A percentile compares a stretch with the other conserved stretches of the same genome.
phyloP scores from a whole-genome alignment of 2,113 vertebrate genomes.

The Microcebus murinus region DNA sequence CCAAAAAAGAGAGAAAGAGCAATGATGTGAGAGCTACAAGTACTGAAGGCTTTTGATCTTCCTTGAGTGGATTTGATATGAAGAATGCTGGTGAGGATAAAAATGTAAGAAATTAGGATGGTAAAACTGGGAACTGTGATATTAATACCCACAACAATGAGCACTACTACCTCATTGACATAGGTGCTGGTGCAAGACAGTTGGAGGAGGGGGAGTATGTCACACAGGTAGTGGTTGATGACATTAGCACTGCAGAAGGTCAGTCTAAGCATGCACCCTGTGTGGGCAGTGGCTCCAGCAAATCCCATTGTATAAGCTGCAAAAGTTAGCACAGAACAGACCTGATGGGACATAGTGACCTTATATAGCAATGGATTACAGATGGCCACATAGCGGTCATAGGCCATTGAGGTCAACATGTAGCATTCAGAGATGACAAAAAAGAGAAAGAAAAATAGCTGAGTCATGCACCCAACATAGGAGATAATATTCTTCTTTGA shows the following conservation, averaged over 20 bases:
- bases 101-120: constrained; percentile 60
- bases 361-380: constrained; percentile 58
- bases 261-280: constrained; percentile 63
- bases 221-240: constrained; percentile 73
- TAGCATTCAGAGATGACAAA: constrained; percentile 75
- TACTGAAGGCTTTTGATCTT: constrained; percentile 58
- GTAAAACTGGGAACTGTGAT: constrained; percentile 60
- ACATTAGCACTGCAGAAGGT: constrained; percentile 52
- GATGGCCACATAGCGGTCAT: constrained; percentile 68
- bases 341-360: constrained; percentile 47
- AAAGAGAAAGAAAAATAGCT: constrained; percentile 69
- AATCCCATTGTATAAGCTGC: constrained; percentile 58
- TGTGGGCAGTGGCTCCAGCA: constrained; percentile 57
- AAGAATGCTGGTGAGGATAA: constrained; percentile 61
- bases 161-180: constrained; percentile 52
- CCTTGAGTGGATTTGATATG: constrained; percentile 50
- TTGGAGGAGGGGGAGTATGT: constrained; percentile 69
- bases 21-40: constrained; percentile 65
- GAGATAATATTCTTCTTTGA: constrained; percentile 61
- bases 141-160: constrained; percentile 64
- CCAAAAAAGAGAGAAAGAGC: constrained; percentile 63
- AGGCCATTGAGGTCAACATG: constrained; percentile 70
- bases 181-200: constrained; percentile 64
- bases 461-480: constrained; percentile 53
- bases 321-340: background rate